phyloP scores from a whole-genome alignment of 2,888 invertebrate genomes.

The Helleia helle region DNA sequence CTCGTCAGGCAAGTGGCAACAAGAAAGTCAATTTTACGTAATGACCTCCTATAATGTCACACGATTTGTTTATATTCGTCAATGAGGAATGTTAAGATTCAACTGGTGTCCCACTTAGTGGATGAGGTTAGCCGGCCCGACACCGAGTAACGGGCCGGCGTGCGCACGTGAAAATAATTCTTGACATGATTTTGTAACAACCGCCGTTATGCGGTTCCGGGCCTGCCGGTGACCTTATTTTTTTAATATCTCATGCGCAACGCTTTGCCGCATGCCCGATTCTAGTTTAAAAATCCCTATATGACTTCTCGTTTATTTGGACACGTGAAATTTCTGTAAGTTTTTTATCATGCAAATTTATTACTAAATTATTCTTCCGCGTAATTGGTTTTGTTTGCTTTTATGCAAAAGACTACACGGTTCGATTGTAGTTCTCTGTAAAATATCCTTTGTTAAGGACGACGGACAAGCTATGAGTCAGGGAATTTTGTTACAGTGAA shows the following conservation, averaged over 20 bases:
- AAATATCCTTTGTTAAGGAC: constrained; percentile 11
- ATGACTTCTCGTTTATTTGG: background rate
- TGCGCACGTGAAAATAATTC: constrained; percentile 71
- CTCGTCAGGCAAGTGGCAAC: constrained; percentile 28
- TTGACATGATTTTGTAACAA: constrained; percentile 71
- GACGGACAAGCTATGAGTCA: constrained; percentile 36
- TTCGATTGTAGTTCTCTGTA: background rate
- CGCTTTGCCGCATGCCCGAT: background rate
- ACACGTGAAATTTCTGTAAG: background rate
- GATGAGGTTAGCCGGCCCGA: constrained; percentile 36
- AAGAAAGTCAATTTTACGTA: constrained; percentile 7
- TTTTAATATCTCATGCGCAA: constrained; percentile 20
- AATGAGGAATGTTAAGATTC: constrained; percentile 3
- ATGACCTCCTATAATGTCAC: background rate
- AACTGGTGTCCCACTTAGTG: constrained; percentile 44
- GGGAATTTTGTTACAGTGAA: constrained; percentile 35
- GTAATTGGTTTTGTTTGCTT: background rate
- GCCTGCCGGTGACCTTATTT: constrained; percentile 67
- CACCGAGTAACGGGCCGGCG: constrained; percentile 55
- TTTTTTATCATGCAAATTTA: background rate
- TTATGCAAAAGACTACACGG: background rate
- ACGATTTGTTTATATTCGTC: background rate
- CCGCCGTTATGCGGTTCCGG: constrained; percentile 71
- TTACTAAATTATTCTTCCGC: background rate
- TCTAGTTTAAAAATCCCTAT: background rate